Conservation (phyloP, 2,888 invertebrate species). For the Hipparchia sbordonii region DNA sequence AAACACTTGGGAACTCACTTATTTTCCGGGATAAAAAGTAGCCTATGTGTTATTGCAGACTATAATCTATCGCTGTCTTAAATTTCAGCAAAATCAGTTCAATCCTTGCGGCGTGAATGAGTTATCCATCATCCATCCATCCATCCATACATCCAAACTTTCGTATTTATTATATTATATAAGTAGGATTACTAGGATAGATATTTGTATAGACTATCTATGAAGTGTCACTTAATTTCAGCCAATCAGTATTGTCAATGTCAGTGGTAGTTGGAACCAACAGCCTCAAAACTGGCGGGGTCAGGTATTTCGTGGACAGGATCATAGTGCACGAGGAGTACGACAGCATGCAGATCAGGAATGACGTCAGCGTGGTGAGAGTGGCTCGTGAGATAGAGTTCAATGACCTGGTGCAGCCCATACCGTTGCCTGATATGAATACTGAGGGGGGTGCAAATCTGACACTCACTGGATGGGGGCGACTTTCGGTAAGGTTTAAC, state of each 20-base stretch:
- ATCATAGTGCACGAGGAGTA: slow-evolving; percentile 71
- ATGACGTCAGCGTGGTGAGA: slow-evolving; percentile 75
- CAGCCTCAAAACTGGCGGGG: slow-evolving; percentile 67
- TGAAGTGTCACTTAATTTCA: slow-evolving; percentile 31
- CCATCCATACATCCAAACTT: too few relatives aligned
- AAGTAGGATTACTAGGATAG: too few relatives aligned
- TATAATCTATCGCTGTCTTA: too few relatives aligned
- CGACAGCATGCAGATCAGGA: slow-evolving; percentile 55
- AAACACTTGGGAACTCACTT: too few relatives aligned
- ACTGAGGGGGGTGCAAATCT: slow-evolving; percentile 59
- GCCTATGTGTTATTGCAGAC: too few relatives aligned
- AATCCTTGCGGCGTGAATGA: too few relatives aligned
- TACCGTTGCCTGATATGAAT: slow-evolving; percentile 57
- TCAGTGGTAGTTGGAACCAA: slow-evolving; percentile 76
- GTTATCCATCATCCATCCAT: too few relatives aligned
- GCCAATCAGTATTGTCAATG: slow-evolving; percentile 40
- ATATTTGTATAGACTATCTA: too few relatives aligned
- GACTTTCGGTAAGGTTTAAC: slow-evolving; percentile 60
- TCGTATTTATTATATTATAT: too few relatives aligned
- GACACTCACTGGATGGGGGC: slow-evolving; percentile 76
- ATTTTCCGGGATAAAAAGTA: too few relatives aligned
- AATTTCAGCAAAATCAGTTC: too few relatives aligned
- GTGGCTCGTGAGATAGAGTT: slow-evolving; percentile 58
- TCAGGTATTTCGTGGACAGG: slow-evolving; percentile 58
- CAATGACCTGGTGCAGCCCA: slow-evolving; percentile 59